A percentile compares a stretch with the other conserved stretches of the same genome.
Evolutionary conservation across 2,797 vertebrate species (phyloP).

Genomic region (Bradypodion pumilum): DNA sequence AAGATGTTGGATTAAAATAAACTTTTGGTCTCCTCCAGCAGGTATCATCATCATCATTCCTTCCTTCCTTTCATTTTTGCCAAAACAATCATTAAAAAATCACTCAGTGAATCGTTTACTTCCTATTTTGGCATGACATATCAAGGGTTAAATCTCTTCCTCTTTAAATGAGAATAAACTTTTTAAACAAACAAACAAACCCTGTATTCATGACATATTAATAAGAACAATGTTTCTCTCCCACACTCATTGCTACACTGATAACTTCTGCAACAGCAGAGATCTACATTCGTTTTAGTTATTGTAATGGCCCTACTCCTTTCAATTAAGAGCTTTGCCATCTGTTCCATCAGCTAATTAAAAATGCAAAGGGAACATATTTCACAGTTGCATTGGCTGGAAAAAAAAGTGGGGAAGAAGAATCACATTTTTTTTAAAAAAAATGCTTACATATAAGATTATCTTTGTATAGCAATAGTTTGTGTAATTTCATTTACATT

Average conservation of each 20-base stretch:
- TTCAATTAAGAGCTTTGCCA: slow-evolving; percentile 50
- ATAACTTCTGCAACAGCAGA: slow-evolving; percentile 43
- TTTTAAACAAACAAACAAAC: slow-evolving; percentile 7
- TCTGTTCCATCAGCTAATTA: slow-evolving; percentile 50
- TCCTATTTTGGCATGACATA: neutral
- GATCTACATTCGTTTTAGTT: slow-evolving; percentile 10
- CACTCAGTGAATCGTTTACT: neutral
- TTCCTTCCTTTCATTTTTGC: neutral
- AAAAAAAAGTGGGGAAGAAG: slow-evolving; percentile 23
- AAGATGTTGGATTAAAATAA: neutral
- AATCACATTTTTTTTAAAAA: neutral
- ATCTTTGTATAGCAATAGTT: accelerated
- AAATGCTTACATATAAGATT: neutral
- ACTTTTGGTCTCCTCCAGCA: neutral
- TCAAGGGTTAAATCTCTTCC: neutral
- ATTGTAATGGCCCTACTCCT: slow-evolving; percentile 31
- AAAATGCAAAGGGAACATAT: slow-evolving; percentile 45
- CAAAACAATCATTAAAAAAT: neutral
- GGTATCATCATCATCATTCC: no score
- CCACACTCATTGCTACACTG: neutral
- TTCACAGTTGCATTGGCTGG: slow-evolving; percentile 18
- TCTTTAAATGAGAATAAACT: neutral
- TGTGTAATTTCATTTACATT: slow-evolving; percentile 22
- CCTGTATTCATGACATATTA: neutral
- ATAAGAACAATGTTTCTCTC: neutral